Evolutionary conservation across 2,113 vertebrate genomes (phyloP), one percentile per base, ranked within the genome.

Genomic region (Hydropotes inermis): DNA sequence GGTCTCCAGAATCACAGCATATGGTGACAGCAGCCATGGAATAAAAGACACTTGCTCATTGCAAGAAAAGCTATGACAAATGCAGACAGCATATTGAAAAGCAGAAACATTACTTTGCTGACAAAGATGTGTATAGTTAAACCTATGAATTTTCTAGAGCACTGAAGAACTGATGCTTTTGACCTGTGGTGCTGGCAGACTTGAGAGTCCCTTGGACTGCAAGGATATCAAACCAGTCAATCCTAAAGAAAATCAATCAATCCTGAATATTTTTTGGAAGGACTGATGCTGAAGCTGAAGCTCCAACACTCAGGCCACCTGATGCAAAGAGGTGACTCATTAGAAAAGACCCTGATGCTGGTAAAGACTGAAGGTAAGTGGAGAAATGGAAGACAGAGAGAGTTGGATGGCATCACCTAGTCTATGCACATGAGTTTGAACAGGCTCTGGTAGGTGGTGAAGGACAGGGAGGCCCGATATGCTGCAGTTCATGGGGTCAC

Each of bases 371-470:
- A n/a, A 67, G 19, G 33, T 9, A 36, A n/a, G 64, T 21, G 33
- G 64, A 36, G 30, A 67, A 36, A 70, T 9, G 17, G 17, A 70
- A 70, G n/a, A 70, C 64, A 36, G n/a, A 70, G 17, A 70, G 36
- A 36, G n/a, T 70, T 70, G 64, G 64, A 21, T 70, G 17, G n/a
- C 4, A 36, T 36, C n/a, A 36, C n/a, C 64, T 36, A 10, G n/a
- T 70, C 17, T 70, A 36, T 36, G 64, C 9, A 70, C n/a, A 58
- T 36, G 64, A 17, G 9, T 70, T 21, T 70, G 9, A 70, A 36
- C 17, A 21, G 17, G 17, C n/a, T 70, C 17, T 0, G 1, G 64
- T 70, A 36, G 17, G n/a, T 70, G 64, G n/a, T 0, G 0, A 70
- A 36, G 64, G 17, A 70, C 64, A 36, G 64, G 64, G 15, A 70